Evolutionary conservation across 2,113 vertebrate genomes (phyloP).

Genomic region (Choloepus hoffmanni): DNA sequence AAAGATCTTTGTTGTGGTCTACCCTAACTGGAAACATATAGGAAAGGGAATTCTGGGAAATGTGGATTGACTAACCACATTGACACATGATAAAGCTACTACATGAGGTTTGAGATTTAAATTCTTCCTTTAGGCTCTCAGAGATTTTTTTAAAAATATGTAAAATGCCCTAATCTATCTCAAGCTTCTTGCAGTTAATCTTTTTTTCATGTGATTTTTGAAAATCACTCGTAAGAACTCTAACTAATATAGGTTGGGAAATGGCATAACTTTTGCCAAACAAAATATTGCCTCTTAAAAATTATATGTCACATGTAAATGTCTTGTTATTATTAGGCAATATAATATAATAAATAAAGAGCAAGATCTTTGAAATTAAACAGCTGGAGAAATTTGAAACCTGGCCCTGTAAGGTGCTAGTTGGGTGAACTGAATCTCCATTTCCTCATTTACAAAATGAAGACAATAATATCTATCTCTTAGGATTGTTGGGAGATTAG

Average conservation of each 20-base stretch:
- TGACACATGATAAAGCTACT: background rate
- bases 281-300: constrained; percentile 41
- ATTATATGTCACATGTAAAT: background rate
- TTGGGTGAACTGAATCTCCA: background rate
- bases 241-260: background rate
- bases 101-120: background rate
- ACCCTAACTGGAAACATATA: background rate
- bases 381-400: background rate
- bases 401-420: background rate
- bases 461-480: background rate
- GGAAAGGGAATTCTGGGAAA: background rate
- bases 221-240: background rate
- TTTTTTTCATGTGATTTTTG: background rate
- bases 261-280: background rate
- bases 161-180: background rate
- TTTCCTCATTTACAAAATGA: background rate
- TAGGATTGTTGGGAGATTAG: background rate
- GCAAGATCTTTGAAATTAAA: background rate
- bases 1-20: background rate
- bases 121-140: background rate
- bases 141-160: background rate
- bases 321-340: background rate
- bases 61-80: background rate
- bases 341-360: background rate
- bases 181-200: background rate